Conservation (phyloP, 2,888 invertebrate species). For the Anthrax anthrax region DNA sequence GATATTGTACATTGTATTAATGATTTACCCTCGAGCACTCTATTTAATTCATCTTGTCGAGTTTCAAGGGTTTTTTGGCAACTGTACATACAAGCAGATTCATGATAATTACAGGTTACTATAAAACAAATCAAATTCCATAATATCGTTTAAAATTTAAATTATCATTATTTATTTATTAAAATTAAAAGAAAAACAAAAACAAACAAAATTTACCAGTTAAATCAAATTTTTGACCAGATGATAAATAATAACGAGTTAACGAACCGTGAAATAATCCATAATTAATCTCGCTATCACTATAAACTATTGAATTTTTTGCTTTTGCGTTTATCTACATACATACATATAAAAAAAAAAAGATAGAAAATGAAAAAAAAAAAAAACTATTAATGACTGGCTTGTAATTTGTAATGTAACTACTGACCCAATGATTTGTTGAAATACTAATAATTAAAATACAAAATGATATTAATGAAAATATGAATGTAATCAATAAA, state of each 20-base stretch:
- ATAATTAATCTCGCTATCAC: conserved; percentile 16
- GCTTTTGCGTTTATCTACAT: conserved; percentile 16
- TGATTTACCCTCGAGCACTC: conserved; percentile 19
- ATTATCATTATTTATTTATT: not conserved
- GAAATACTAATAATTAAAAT: conserved; percentile 15
- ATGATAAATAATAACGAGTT: conserved; percentile 15
- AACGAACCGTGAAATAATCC: conserved; percentile 17
- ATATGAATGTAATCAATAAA: conserved; percentile 13
- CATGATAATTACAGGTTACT: conserved; percentile 29
- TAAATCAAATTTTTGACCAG: conserved; percentile 18
- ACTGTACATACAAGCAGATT: conserved; percentile 32
- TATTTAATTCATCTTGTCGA: conserved; percentile 20
- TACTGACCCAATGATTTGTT: conserved; percentile 19
- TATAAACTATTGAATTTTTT: conserved; percentile 10
- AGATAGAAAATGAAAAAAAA: too few relatives aligned
- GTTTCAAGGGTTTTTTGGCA: conserved; percentile 22
- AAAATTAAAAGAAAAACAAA: not conserved
- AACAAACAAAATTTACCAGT: conserved; percentile 17
- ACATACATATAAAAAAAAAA: too few relatives aligned
- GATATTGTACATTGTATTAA: conserved; percentile 9
- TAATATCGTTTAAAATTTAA: too few relatives aligned
- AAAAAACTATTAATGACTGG: too few relatives aligned
- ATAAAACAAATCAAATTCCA: conserved; percentile 14
- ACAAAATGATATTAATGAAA: conserved; percentile 15
- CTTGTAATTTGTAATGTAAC: too few relatives aligned